phyloP scores from a whole-genome alignment of 2,888 invertebrate genomes.

The Mystacides longicornis region DNA sequence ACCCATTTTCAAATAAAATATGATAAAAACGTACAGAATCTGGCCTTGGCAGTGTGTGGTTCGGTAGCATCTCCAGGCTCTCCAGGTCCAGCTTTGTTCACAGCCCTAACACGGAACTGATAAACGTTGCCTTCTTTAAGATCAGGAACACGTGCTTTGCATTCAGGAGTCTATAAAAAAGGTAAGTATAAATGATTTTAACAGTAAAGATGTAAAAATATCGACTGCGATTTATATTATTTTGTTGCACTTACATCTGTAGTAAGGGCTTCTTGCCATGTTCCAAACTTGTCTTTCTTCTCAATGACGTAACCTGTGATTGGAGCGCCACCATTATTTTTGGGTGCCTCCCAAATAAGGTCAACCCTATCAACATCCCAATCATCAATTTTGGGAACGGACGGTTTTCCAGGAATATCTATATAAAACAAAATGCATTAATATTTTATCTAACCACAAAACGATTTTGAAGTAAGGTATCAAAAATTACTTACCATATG shows the following conservation, averaged over 20 bases:
- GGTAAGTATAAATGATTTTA: background rate
- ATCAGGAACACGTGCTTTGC: constrained; percentile 77
- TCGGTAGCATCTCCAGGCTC: constrained; percentile 86
- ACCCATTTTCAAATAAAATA: background rate
- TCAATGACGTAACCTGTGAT: constrained; percentile 84
- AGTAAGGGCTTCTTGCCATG: constrained; percentile 75
- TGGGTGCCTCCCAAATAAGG: constrained; percentile 75
- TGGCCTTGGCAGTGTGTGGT: constrained; percentile 79
- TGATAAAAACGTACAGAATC: constrained; percentile 60
- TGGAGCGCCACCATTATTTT: constrained; percentile 69
- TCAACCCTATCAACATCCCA: constrained; percentile 87
- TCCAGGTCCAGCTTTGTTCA: constrained; percentile 91
- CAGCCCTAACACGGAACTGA: constrained; percentile 90
- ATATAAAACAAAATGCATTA: constrained; percentile 8
- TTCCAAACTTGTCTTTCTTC: constrained; percentile 75
- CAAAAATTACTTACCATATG: constrained; percentile 64
- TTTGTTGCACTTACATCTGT: constrained; percentile 52
- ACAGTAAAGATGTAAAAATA: background rate
- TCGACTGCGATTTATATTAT: too few species aligned
- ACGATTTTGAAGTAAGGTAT: background rate
- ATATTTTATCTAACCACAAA: background rate
- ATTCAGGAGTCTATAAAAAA: constrained; percentile 56
- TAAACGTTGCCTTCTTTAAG: constrained; percentile 87
- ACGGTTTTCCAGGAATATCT: constrained; percentile 81
- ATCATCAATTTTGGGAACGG: constrained; percentile 77